Evolutionary conservation across 2,888 invertebrate species (phyloP).

Genomic region (Alcis repandata): DNA sequence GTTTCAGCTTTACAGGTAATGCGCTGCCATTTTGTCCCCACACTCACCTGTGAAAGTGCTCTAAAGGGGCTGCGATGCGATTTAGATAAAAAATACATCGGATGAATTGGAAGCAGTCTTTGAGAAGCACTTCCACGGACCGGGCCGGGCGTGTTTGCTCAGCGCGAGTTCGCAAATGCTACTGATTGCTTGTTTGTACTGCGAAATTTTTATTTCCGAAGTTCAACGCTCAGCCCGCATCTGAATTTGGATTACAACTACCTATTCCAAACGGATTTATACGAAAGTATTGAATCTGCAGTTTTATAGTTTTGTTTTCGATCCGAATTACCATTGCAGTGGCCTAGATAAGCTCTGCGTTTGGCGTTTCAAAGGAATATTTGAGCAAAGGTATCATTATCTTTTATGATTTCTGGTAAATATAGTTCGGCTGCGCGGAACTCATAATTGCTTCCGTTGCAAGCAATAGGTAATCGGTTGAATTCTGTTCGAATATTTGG

Average conservation of each 20-base stretch:
- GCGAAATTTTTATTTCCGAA: slow-evolving; percentile 76
- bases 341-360: slow-evolving; percentile 25
- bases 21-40: slow-evolving; percentile 44
- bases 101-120: slow-evolving; percentile 70
- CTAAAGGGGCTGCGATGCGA: slow-evolving; percentile 56
- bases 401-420: slow-evolving; percentile 34
- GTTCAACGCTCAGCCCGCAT: slow-evolving; percentile 59
- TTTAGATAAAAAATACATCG: slow-evolving; percentile 68
- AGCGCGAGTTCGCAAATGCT: slow-evolving; percentile 78
- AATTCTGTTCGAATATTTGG: slow-evolving; percentile 28
- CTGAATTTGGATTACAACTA: slow-evolving; percentile 57
- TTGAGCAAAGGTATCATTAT: slow-evolving; percentile 43
- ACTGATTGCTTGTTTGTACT: slow-evolving; percentile 83
- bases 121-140: slow-evolving; percentile 70
- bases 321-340: slow-evolving; percentile 30
- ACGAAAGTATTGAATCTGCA: slow-evolving; percentile 33
- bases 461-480: slow-evolving; percentile 29
- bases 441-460: slow-evolving; percentile 40
- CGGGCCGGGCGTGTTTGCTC: slow-evolving; percentile 69
- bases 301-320: slow-evolving; percentile 35
- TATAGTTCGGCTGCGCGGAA: slow-evolving; percentile 35
- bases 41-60: slow-evolving; percentile 54
- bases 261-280: slow-evolving; percentile 40
- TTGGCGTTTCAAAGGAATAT: slow-evolving; percentile 20
- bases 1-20: slow-evolving; percentile 35